Conservation (phyloP, 2,888 invertebrate genomes). For the Lycophotia porphyrea region DNA sequence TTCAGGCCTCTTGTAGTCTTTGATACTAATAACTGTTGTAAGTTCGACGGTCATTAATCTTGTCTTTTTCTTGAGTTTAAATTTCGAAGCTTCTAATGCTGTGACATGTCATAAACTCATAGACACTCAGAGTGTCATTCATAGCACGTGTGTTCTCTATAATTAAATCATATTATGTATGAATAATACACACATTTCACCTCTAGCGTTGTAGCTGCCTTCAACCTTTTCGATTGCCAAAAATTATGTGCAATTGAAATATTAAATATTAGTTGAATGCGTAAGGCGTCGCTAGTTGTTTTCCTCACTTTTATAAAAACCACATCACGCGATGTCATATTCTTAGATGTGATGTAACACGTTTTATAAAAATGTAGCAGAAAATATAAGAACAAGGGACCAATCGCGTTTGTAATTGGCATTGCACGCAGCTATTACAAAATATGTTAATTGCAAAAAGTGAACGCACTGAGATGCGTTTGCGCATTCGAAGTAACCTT, state of each 20-base stretch:
- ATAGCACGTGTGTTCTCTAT: slow-evolving; percentile 24
- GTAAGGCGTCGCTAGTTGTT: slow-evolving; percentile 37
- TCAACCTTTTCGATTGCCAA: slow-evolving; percentile 52
- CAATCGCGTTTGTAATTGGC: slow-evolving; percentile 4
- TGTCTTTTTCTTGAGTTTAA: slow-evolving; percentile 34
- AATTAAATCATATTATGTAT: slow-evolving; percentile 25
- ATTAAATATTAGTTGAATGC: slow-evolving; percentile 10
- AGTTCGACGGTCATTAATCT: slow-evolving; percentile 18
- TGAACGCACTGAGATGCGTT: slow-evolving; percentile 18
- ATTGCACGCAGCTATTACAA: neutral
- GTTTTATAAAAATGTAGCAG: slow-evolving; percentile 11
- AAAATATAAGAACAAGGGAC: slow-evolving; percentile 9
- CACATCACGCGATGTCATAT: slow-evolving; percentile 43
- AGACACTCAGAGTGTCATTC: neutral
- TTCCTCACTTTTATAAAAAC: slow-evolving; percentile 36
- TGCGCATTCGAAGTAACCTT: slow-evolving; percentile 1
- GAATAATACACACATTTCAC: slow-evolving; percentile 25
- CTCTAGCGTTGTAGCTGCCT: slow-evolving; percentile 17
- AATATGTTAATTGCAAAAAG: slow-evolving; percentile 11
- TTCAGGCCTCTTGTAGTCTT: slow-evolving; percentile 12
- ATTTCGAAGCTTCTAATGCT: slow-evolving; percentile 27
- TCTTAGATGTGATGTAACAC: slow-evolving; percentile 47
- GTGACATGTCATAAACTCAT: neutral
- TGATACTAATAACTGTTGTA: slow-evolving; percentile 8
- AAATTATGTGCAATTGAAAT: slow-evolving; percentile 41